These are phyloP conservation scores for Seriola rivoliana DNA, from an alignment of 2,113 vertebrate genomes.

Conservation along the genomic window DNA sequence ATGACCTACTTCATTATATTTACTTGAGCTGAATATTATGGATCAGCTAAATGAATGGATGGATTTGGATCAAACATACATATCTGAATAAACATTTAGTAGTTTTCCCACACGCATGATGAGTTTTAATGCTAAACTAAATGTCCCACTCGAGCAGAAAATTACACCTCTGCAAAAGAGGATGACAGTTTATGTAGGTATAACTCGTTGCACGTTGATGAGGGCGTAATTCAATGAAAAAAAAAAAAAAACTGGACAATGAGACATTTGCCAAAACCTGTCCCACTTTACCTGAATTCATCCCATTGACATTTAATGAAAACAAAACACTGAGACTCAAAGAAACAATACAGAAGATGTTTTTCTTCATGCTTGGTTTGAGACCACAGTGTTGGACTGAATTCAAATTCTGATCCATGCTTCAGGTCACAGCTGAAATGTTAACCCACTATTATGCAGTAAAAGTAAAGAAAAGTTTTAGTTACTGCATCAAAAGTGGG, in stretches of 20 bases:
- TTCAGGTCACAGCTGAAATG: not conserved
- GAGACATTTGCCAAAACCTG: not conserved
- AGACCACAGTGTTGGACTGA: not conserved
- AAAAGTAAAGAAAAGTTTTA: too few species aligned
- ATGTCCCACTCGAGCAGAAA: too few species aligned
- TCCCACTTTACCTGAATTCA: not conserved
- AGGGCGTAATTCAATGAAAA: not conserved
- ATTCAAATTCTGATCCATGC: not conserved
- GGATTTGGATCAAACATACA: not conserved
- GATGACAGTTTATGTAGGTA: too few species aligned
- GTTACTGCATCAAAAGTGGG: too few species aligned
- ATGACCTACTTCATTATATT: too few species aligned
- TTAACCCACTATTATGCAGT: too few species aligned
- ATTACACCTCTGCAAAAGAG: too few species aligned
- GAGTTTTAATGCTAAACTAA: too few species aligned
- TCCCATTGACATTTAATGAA: not conserved
- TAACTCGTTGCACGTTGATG: not conserved
- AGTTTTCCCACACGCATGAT: too few species aligned
- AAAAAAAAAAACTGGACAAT: not conserved
- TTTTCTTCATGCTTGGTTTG: not conserved
- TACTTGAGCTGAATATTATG: not conserved
- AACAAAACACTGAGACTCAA: not conserved
- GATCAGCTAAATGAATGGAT: not conserved
- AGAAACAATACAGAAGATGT: not conserved
- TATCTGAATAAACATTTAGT: not conserved